phyloP scores from a whole-genome alignment of 53 echinoderm and acorn worm species.

The Astropecten irregularis region DNA sequence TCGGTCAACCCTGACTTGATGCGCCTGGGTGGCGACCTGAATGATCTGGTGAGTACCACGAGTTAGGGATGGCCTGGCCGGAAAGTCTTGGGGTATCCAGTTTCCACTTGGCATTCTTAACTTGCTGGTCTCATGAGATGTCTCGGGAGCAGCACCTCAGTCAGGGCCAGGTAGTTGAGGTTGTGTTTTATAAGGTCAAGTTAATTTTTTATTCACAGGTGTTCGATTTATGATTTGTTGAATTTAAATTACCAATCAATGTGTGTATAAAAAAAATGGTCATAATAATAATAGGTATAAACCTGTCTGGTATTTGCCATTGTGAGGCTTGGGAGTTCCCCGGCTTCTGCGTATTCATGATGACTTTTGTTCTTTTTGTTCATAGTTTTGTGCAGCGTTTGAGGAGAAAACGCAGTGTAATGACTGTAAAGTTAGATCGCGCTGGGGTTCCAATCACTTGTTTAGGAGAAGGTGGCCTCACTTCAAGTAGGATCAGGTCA shows the following conservation, averaged over 20 bases:
- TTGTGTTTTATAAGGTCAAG: no score
- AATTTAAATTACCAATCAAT: background rate
- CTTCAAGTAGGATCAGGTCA: background rate
- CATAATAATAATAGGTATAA: background rate
- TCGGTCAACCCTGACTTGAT: background rate
- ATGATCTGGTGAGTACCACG: background rate
- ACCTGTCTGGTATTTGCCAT: background rate
- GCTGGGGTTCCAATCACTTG: background rate
- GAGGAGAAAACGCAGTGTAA: background rate
- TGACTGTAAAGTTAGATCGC: background rate
- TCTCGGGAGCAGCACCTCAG: background rate
- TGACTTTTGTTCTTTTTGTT: background rate
- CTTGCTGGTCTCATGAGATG: background rate
- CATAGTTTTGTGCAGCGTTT: background rate
- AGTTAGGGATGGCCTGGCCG: background rate
- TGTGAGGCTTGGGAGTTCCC: background rate
- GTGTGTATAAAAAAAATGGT: background rate
- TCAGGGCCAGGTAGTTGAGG: no score
- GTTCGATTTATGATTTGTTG: background rate
- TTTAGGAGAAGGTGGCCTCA: background rate
- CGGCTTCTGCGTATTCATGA: background rate
- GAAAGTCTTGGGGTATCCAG: conserved; percentile 24
- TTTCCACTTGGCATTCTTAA: background rate
- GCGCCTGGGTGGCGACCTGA: background rate
- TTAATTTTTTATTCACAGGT: no score